Evolutionary conservation across 2,113 vertebrate species (phyloP).

Genomic region (Lycaon pictus): DNA sequence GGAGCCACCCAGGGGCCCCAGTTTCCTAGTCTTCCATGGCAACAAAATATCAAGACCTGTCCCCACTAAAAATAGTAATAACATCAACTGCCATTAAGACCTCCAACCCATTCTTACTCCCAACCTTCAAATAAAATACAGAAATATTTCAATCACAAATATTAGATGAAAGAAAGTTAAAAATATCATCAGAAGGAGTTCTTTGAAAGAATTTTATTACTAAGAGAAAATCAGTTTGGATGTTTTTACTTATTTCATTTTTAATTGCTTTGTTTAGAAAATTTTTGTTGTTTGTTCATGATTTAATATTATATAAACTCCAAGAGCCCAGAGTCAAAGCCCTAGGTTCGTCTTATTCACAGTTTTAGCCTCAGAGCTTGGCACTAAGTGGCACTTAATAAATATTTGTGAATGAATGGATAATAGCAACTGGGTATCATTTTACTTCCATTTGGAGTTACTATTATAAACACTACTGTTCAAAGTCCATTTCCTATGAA

Average conservation of each 20-base stretch:
- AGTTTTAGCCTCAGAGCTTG: neutral
- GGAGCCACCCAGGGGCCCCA: neutral
- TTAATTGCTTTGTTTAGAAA: neutral
- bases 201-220: slow-evolving; percentile 28
- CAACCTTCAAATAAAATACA: neutral
- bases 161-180: neutral
- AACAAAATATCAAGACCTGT: neutral
- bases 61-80: neutral
- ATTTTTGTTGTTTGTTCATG: neutral
- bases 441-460: slow-evolving; percentile 28
- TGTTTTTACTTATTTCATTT: slow-evolving; percentile 31
- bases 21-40: neutral
- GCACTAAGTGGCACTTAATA: neutral
- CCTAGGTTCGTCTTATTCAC: neutral
- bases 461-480: slow-evolving; percentile 31
- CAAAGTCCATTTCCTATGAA: neutral
- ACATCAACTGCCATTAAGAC: neutral
- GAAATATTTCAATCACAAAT: slow-evolving; percentile 19
- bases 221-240: neutral
- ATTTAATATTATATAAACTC: slow-evolving; percentile 26
- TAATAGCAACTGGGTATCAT: slow-evolving; percentile 22
- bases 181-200: neutral
- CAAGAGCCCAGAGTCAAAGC: neutral
- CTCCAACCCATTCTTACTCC: neutral
- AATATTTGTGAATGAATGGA: slow-evolving; percentile 65